phyloP scores from a whole-genome alignment of 2,113 vertebrate genomes.

The Tricholaema leucomelas region DNA sequence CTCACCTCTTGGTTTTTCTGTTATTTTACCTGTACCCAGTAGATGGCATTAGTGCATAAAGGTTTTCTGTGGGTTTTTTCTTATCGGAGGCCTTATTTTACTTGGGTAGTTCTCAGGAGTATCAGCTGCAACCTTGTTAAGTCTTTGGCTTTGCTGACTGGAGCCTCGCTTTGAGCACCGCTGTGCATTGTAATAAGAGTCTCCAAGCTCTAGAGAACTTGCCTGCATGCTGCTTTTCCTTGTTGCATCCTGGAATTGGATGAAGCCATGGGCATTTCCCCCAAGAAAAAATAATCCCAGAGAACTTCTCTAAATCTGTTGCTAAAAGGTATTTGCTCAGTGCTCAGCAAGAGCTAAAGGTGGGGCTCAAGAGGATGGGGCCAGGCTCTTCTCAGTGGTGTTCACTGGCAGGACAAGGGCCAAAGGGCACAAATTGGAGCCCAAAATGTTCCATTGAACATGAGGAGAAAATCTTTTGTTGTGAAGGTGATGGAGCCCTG shows the following conservation, averaged over 20 bases:
- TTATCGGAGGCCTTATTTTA: slow-evolving; percentile 56
- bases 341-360: background rate
- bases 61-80: slow-evolving; percentile 26
- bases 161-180: background rate
- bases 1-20: background rate
- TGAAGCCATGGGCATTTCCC: background rate
- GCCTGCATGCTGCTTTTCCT: background rate
- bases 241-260: background rate
- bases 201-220: background rate
- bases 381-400: background rate
- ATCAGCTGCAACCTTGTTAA: background rate
- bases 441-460: background rate
- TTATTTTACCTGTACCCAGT: slow-evolving; percentile 9
- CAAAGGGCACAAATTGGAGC: background rate
- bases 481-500: background rate
- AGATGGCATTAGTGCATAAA: slow-evolving; percentile 47
- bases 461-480: background rate
- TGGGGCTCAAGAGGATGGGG: background rate
- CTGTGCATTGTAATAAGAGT: background rate
- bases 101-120: background rate
- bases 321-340: background rate
- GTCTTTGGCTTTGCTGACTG: background rate
- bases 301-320: background rate
- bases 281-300: background rate
- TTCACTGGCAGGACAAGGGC: background rate